These are phyloP conservation scores for Ennomos fuscantarius DNA, from an alignment of 2,888 invertebrate species.

Conservation along the genomic window DNA sequence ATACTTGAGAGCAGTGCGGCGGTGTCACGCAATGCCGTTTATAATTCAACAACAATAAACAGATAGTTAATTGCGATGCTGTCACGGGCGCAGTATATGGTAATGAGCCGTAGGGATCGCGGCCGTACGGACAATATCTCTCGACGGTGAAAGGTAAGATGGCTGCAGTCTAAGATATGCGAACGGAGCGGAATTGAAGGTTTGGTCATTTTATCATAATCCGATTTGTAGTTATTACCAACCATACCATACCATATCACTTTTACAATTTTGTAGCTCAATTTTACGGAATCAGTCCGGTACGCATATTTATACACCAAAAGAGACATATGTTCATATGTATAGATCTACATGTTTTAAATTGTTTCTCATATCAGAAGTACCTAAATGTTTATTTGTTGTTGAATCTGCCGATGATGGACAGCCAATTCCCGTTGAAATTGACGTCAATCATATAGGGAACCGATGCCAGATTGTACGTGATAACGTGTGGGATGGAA, in stretches of 20 bases:
- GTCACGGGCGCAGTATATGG: conserved; percentile 84
- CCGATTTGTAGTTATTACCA: too few species aligned
- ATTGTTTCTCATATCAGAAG: neutral
- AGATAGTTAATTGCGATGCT: conserved; percentile 84
- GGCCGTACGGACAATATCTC: conserved; percentile 82
- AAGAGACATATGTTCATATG: too few species aligned
- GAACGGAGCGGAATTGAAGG: conserved; percentile 15
- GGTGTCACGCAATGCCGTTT: conserved; percentile 76
- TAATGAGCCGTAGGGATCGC: conserved; percentile 83
- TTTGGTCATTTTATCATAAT: neutral
- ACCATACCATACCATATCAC: too few species aligned
- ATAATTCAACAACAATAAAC: conserved; percentile 85
- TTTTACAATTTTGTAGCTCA: too few species aligned
- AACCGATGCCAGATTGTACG: conserved; percentile 22
- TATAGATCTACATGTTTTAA: neutral
- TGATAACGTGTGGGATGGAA: conserved; percentile 10
- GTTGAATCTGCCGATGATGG: conserved; percentile 7
- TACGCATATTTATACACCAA: too few species aligned
- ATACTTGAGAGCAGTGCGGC: conserved; percentile 30
- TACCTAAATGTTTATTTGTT: neutral
- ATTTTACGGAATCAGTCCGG: too few species aligned
- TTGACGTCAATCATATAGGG: conserved; percentile 21
- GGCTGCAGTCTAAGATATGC: conserved; percentile 49
- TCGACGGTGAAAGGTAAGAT: conserved; percentile 82
- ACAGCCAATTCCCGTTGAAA: conserved; percentile 12